Evolutionary conservation across 2,797 vertebrate genomes (phyloP).

Genomic region (Glyptemys insculpta): DNA sequence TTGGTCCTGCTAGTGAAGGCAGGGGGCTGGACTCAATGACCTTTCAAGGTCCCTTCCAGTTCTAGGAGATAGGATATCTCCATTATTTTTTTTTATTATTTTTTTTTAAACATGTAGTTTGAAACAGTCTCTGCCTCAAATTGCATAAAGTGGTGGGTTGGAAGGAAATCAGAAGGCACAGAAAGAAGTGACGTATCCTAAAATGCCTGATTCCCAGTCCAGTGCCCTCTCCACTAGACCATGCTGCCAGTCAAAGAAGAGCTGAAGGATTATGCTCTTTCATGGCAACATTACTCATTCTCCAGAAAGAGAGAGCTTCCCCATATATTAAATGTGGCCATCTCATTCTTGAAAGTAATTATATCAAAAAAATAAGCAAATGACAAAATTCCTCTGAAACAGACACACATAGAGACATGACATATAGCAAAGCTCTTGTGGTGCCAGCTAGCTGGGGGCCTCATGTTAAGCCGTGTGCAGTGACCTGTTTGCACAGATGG

Average conservation of each 20-base stretch:
- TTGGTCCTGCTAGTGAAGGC: too few species aligned
- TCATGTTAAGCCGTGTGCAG: background rate
- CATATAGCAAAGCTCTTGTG: background rate
- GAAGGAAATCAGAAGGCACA: background rate
- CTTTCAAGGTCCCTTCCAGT: too few species aligned
- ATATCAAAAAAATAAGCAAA: background rate
- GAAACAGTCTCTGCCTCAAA: background rate
- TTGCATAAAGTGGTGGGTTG: background rate
- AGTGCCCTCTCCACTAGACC: background rate
- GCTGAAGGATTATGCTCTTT: background rate
- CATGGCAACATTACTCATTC: background rate
- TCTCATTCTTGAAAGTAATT: background rate
- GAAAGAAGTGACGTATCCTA: accelerated
- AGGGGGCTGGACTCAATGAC: too few species aligned
- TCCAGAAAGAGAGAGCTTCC: background rate
- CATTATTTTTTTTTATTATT: too few species aligned
- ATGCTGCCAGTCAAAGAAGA: background rate
- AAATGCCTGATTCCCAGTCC: too few species aligned
- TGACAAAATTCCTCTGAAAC: background rate
- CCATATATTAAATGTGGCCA: background rate
- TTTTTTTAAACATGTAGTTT: background rate
- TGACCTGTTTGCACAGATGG: background rate
- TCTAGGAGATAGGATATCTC: too few species aligned
- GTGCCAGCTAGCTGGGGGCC: background rate
- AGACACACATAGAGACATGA: background rate